A percentile compares a stretch with the other conserved stretches of the same genome.
Conservation (phyloP, 2,797 vertebrate genomes). For the Acridotheres tristis region DNA sequence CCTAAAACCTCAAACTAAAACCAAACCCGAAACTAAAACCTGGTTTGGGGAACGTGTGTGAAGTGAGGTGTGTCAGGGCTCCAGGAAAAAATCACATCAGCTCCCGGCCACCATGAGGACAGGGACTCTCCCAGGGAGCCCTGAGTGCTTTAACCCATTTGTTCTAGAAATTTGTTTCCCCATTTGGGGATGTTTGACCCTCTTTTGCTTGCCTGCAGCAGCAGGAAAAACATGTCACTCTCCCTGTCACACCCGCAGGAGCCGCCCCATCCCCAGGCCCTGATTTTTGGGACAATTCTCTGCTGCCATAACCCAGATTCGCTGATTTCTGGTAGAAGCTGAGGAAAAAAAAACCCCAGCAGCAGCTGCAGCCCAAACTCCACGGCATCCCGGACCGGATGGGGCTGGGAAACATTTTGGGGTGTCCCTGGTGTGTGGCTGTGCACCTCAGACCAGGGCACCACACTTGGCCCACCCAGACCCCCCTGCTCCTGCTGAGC, state of each 20-base stretch:
- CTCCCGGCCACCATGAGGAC: accelerated
- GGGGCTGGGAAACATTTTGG: background rate
- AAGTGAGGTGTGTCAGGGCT: accelerated
- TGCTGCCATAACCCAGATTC: background rate
- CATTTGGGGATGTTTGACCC: background rate
- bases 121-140: background rate
- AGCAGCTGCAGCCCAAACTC: background rate
- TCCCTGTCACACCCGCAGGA: background rate
- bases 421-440: background rate
- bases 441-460: background rate
- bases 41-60: accelerated
- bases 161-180: too few relatives aligned
- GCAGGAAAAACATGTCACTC: too few relatives aligned
- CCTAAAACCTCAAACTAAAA: background rate
- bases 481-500: background rate
- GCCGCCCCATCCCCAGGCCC: background rate
- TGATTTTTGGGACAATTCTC: background rate
- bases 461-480: background rate
- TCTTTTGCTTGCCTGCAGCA: background rate
- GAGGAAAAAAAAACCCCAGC: background rate
- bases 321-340: accelerated
- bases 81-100: background rate
- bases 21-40: too few relatives aligned
- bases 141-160: accelerated
- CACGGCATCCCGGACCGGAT: accelerated